Percentiles rank a stretch among this genome's conserved stretches.
phyloP scores from a whole-genome alignment of 2,888 invertebrate species.

The Dromius quadrimaculatus region DNA sequence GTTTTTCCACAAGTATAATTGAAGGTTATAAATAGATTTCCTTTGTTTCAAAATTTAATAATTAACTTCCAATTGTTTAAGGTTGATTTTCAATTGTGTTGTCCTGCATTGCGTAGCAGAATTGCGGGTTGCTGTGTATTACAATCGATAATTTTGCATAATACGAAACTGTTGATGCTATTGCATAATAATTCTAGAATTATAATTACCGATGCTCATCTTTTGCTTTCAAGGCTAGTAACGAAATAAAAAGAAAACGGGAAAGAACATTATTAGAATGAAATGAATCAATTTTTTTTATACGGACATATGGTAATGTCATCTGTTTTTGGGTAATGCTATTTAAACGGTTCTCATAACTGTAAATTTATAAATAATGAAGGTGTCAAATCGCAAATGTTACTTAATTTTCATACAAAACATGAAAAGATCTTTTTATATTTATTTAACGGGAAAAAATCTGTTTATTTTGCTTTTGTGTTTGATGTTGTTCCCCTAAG shows the following conservation, averaged over 20 bases:
- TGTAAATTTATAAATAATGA: no score
- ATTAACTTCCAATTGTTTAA: neutral
- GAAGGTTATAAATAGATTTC: slow-evolving; percentile 13
- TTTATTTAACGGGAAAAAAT: no score
- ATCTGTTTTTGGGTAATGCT: no score
- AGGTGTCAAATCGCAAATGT: no score
- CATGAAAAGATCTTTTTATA: no score
- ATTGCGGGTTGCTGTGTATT: neutral
- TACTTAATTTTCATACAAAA: no score
- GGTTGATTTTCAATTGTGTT: neutral
- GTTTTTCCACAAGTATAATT: neutral
- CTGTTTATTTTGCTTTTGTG: no score
- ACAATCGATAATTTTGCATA: slow-evolving; percentile 24
- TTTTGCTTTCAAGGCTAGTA: slow-evolving; percentile 23
- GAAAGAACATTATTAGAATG: slow-evolving; percentile 8
- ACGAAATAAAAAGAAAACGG: slow-evolving; percentile 13
- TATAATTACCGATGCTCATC: slow-evolving; percentile 15
- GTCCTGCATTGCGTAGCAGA: slow-evolving; percentile 3
- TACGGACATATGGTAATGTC: no score
- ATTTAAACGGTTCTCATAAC: no score
- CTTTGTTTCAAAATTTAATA: neutral
- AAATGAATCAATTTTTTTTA: no score
- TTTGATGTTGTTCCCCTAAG: no score
- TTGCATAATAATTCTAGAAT: slow-evolving; percentile 8
- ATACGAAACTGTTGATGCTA: neutral